Evolutionary conservation across 2,113 vertebrate species (phyloP).

Genomic region (Brachirus orientalis): DNA sequence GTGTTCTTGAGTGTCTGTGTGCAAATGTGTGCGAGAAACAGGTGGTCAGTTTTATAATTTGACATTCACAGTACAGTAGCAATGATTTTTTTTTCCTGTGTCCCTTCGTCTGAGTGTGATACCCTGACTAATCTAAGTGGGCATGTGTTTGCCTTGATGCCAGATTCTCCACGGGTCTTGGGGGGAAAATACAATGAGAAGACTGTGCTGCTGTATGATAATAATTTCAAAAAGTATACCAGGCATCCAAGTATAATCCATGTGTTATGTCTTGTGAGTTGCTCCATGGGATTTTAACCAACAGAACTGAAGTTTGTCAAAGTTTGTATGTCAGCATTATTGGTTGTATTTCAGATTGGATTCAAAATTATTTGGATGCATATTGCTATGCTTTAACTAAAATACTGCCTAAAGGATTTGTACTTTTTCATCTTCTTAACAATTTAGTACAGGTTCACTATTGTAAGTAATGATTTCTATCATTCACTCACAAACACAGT

Average conservation of each 20-base stretch:
- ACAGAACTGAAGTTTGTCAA: background rate
- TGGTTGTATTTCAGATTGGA: background rate
- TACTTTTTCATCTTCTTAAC: background rate
- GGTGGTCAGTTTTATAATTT: slow-evolving; percentile 65
- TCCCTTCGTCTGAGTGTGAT: slow-evolving; percentile 27
- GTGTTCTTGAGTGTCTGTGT: background rate
- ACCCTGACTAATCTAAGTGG: slow-evolving; percentile 60
- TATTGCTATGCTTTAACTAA: background rate
- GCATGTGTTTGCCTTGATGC: slow-evolving; percentile 57
- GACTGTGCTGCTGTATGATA: slow-evolving; percentile 36
- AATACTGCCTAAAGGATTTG: background rate
- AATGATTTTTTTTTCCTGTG: slow-evolving; percentile 49
- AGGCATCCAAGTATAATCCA: background rate
- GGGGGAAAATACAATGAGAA: slow-evolving; percentile 51
- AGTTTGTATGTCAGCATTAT: background rate
- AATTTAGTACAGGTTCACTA: background rate
- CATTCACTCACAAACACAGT: background rate
- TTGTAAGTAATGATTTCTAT: slow-evolving; percentile 1
- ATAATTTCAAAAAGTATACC: slow-evolving; percentile 4
- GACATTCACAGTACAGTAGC: slow-evolving; percentile 56
- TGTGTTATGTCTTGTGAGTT: background rate
- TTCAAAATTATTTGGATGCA: no score
- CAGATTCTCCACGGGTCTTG: slow-evolving; percentile 52
- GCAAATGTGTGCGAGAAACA: slow-evolving; percentile 51
- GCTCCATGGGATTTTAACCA: background rate